A percentile compares a stretch with the other conserved stretches of the same genome.
Conservation (phyloP, 2,797 vertebrate genomes). For the Octomys mimax region DNA sequence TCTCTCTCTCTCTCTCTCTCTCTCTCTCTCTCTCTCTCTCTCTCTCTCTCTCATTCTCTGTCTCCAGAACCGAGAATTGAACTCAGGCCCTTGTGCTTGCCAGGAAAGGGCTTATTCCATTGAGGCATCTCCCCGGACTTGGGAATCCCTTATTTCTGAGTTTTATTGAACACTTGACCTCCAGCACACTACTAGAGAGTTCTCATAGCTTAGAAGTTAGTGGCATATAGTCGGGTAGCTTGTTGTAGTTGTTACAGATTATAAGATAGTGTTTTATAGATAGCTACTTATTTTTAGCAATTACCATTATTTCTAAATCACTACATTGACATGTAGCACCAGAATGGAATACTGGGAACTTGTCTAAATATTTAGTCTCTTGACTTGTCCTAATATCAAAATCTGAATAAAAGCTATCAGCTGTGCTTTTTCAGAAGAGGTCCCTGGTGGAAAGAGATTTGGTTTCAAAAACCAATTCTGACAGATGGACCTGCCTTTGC, state of each 20-base stretch:
- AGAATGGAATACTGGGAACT: neutral
- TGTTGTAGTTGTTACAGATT: neutral
- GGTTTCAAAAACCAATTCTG: neutral
- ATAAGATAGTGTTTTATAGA: neutral
- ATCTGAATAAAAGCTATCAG: neutral
- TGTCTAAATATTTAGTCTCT: neutral
- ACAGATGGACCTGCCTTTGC: neutral
- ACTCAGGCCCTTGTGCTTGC: too few relatives aligned
- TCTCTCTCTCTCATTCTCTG: too few relatives aligned
- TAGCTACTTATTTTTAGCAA: neutral
- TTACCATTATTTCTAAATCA: neutral
- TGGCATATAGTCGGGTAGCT: neutral
- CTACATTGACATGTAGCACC: neutral
- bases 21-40: too few relatives aligned
- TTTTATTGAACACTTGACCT: neutral
- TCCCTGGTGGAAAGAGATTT: neutral
- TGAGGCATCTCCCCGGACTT: too few relatives aligned
- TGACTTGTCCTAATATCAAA: neutral
- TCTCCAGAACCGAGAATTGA: too few relatives aligned
- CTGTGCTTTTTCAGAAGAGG: neutral
- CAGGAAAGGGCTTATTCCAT: too few relatives aligned
- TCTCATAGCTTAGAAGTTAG: neutral
- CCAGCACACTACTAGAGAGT: neutral
- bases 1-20: too few relatives aligned
- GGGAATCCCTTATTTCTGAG: neutral